Evolutionary conservation across 2,888 invertebrate genomes (phyloP).

Genomic region (Bombylius major): DNA sequence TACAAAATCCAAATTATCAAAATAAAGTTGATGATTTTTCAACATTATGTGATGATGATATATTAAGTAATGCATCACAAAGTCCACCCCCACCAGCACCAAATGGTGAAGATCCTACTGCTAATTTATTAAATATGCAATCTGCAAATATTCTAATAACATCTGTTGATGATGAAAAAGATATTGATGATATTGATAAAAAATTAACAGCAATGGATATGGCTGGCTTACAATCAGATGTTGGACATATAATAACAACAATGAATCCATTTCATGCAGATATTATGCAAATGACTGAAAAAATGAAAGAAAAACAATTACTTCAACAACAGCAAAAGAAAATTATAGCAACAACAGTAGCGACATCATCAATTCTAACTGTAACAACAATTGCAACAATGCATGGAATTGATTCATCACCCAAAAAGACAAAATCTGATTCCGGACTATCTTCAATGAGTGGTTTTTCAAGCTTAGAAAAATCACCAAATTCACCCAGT

Average conservation of each 20-base stretch:
- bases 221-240: background rate
- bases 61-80: slow-evolving; percentile 38
- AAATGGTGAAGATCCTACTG: slow-evolving; percentile 40
- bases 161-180: background rate
- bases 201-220: background rate
- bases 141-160: background rate
- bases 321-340: background rate
- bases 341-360: slow-evolving; percentile 40
- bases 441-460: slow-evolving; percentile 80
- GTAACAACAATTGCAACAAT: background rate
- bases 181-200: background rate
- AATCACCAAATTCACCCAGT: slow-evolving; percentile 65
- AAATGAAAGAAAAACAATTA: background rate
- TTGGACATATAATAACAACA: slow-evolving; percentile 1
- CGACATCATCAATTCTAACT: slow-evolving; percentile 53
- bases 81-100: slow-evolving; percentile 77
- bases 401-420: slow-evolving; percentile 15
- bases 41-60: slow-evolving; percentile 20
- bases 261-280: slow-evolving; percentile 26
- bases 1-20: slow-evolving; percentile 33
- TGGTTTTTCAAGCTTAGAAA: slow-evolving; percentile 74
- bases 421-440: slow-evolving; percentile 55
- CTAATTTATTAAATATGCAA: background rate
- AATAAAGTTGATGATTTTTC: slow-evolving; percentile 20
- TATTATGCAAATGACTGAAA: slow-evolving; percentile 18